A percentile compares a stretch with the other conserved stretches of the same genome.
phyloP scores from a whole-genome alignment of 2,797 vertebrate genomes.

The Sebastes hopkinsi region DNA sequence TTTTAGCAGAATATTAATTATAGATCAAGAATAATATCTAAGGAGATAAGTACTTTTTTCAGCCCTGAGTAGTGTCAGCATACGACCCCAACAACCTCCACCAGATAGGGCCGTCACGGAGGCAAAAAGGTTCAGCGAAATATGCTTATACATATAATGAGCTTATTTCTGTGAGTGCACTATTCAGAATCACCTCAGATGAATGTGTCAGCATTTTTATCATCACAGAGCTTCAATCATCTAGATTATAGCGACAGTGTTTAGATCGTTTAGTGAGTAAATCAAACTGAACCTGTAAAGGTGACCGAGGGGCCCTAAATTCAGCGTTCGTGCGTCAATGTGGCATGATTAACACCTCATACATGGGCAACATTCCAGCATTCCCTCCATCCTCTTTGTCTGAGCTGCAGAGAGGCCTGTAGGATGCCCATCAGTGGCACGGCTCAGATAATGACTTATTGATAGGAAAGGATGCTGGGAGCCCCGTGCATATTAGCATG shows the following conservation, averaged over 20 bases:
- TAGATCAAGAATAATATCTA: too few relatives aligned
- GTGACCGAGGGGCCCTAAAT: neutral
- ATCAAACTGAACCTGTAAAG: neutral
- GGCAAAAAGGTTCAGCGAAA: too few relatives aligned
- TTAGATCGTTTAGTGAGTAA: neutral
- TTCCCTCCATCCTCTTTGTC: slow-evolving; percentile 44
- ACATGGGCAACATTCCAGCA: slow-evolving; percentile 34
- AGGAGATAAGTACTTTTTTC: too few relatives aligned
- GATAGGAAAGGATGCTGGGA: slow-evolving; percentile 81
- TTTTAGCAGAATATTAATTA: too few relatives aligned
- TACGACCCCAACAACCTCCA: neutral
- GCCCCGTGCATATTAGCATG: slow-evolving; percentile 79
- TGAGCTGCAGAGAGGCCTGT: slow-evolving; percentile 77
- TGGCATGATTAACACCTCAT: slow-evolving; percentile 50
- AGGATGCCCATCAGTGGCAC: slow-evolving; percentile 54
- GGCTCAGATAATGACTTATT: slow-evolving; percentile 90
- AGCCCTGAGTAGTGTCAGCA: neutral
- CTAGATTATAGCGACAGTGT: neutral
- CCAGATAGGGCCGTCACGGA: neutral
- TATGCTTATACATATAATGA: too few relatives aligned
- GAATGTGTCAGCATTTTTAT: too few relatives aligned
- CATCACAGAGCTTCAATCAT: neutral
- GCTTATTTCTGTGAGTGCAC: too few relatives aligned
- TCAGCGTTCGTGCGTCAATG: neutral
- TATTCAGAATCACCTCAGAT: too few relatives aligned